Base-by-base conservation (phyloP, 2,888 invertebrate species). In the Gisinianus flammeolus region DNA sequence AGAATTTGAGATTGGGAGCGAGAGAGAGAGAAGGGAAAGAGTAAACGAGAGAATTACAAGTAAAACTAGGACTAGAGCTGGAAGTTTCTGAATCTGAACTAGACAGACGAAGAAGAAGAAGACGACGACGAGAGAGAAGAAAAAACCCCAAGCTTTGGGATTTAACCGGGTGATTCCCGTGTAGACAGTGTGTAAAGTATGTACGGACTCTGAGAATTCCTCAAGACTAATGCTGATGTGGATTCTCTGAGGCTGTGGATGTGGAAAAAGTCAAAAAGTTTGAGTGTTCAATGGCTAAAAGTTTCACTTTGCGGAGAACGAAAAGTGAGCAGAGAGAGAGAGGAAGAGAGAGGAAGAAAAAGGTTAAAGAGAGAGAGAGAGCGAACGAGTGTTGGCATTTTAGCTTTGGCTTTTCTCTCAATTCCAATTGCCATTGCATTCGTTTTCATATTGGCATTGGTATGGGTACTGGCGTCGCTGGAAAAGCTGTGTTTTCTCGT, bases 241-340 rank as follows among this genome's bases (percentile, higher is more conserved):
- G 44, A 19, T 44, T 44, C 19, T 44, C 44, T 44, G 44, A 16
- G 19, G 44, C 12, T 44, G 19, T 44, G 24, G n/a, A 58, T 22
- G 56, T n/a, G 24, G 24, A n/a, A 58, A 58, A 26, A 62, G 62
- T 62, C 62, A 62, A 62, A 62, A 62, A 62, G 62, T 62, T 62
- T 62, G 62, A 62, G 62, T 62, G 26, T 62, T 62, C 62, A 62
- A 62, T 62, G 62, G 26, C 26, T 62, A 28, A 62, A 62, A 62
- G 62, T 62, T 62, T 62, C 62, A 62, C 62, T 62, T 62, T 24
- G 24, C 24, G 4, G 26, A 3, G 26, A 5, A 62, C 4, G 28
- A n/a, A 16, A 16, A 58, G 58, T 24, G 24, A n/a, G 58, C 10
- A n/a, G 24, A 58, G 22, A 58, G 22, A n/a, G 58, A 58, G n/a